A percentile compares a stretch with the other conserved stretches of the same genome.
These are phyloP conservation scores for Sesamia nonagrioides DNA, from an alignment of 1,140 invertebrate genomes.

Conservation along the genomic window DNA sequence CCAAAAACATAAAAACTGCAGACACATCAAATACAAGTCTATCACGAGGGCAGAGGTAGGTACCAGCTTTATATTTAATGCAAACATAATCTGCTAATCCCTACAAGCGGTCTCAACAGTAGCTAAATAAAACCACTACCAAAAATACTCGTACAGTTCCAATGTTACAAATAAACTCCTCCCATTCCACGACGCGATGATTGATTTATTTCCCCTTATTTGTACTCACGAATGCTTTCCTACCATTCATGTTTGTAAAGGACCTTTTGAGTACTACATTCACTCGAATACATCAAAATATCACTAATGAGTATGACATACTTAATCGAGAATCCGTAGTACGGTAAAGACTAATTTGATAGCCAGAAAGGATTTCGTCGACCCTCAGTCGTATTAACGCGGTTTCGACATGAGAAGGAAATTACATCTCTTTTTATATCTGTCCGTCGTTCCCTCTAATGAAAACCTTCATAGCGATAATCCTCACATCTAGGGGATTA, in stretches of 20 bases:
- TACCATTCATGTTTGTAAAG: constrained; percentile 24
- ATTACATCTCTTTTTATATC: constrained; percentile 73
- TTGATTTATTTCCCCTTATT: constrained; percentile 40
- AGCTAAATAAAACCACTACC: constrained; percentile 27
- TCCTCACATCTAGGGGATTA: constrained; percentile 62
- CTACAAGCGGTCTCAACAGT: constrained; percentile 24
- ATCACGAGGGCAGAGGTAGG: constrained; percentile 25
- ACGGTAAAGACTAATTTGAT: constrained; percentile 62
- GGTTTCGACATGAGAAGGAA: constrained; percentile 68
- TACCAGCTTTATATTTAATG: constrained; percentile 44
- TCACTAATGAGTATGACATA: neutral
- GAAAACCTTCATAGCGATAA: constrained; percentile 73
- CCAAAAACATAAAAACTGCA: neutral
- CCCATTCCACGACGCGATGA: neutral
- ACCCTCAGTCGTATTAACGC: constrained; percentile 71
- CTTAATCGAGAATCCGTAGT: constrained; percentile 53
- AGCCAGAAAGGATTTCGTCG: constrained; percentile 66
- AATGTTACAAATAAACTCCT: constrained; percentile 26
- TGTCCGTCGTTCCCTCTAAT: constrained; percentile 60
- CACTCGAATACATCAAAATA: neutral
- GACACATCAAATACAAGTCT: neutral
- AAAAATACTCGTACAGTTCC: constrained; percentile 34
- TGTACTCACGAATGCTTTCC: constrained; percentile 22
- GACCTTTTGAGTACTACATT: neutral
- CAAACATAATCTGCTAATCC: constrained; percentile 53